phyloP scores from a whole-genome alignment of 2,888 invertebrate genomes.

The Spodoptera littoralis region DNA sequence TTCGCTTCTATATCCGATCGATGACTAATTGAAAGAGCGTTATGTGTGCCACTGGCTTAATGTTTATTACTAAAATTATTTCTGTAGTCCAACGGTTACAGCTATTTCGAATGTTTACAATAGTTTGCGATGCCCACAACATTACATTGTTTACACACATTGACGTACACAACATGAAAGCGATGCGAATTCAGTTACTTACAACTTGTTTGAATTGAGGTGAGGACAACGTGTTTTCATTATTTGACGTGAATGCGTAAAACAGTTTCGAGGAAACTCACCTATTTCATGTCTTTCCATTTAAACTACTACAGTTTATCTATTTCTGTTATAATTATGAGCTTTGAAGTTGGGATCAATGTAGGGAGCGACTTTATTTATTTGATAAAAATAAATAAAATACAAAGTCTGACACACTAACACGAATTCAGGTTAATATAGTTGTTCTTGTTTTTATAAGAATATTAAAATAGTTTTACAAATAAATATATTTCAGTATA shows the following conservation, averaged over 20 bases:
- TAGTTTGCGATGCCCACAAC: constrained; percentile 44
- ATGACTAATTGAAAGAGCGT: constrained; percentile 64
- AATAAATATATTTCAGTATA: constrained; percentile 10
- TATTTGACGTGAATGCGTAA: constrained; percentile 33
- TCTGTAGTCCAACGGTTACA: constrained; percentile 61
- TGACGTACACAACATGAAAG: constrained; percentile 45
- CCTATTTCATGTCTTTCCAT: constrained; percentile 18
- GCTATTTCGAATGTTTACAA: constrained; percentile 54
- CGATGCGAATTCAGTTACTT: constrained; percentile 27
- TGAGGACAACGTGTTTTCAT: constrained; percentile 25
- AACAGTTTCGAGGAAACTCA: constrained; percentile 33
- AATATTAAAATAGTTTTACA: constrained; percentile 15
- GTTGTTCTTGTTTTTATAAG: constrained; percentile 26
- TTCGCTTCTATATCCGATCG: constrained; percentile 59
- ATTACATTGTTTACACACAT: constrained; percentile 50
- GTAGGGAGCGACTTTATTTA: constrained; percentile 15
- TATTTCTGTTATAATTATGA: constrained; percentile 26
- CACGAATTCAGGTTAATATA: constrained; percentile 8
- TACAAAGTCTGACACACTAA: constrained; percentile 12
- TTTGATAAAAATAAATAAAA: constrained; percentile 5
- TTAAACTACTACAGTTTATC: constrained; percentile 6
- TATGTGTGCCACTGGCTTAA: constrained; percentile 56
- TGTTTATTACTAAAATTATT: constrained; percentile 68
- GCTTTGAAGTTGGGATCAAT: constrained; percentile 31
- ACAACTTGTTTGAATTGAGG: not conserved